Evolutionary conservation across 2,888 invertebrate species (phyloP).

Genomic region (Cephus spinipes): DNA sequence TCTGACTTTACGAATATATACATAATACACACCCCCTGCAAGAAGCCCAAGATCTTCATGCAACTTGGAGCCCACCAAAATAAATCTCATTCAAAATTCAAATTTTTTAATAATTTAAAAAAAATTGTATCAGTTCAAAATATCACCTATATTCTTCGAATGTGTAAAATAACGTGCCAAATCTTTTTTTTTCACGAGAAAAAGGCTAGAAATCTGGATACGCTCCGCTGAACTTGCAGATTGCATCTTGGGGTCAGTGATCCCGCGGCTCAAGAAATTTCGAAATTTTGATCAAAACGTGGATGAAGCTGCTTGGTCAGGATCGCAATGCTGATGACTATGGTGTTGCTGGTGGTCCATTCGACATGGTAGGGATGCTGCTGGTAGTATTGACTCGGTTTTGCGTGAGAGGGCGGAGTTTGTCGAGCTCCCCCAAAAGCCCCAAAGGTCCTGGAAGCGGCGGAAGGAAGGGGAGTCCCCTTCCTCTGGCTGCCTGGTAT

Average conservation of each 20-base stretch:
- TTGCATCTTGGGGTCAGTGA: no score
- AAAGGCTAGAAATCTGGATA: neutral
- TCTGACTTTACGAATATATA: constrained; percentile 6
- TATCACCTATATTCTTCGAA: neutral
- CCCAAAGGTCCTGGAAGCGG: constrained; percentile 17
- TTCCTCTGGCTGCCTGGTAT: constrained; percentile 17
- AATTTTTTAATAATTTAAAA: no score
- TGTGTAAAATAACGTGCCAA: no score
- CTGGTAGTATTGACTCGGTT: constrained; percentile 63
- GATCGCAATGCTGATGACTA: constrained; percentile 7
- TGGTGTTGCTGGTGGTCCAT: constrained; percentile 20
- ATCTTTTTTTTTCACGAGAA: no score
- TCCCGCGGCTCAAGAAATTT: constrained; percentile 21
- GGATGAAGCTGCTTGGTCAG: neutral
- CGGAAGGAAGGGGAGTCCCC: constrained; percentile 2
- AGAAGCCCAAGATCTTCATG: no score
- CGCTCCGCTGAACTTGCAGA: no score
- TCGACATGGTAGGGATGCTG: constrained; percentile 29
- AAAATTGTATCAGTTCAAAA: no score
- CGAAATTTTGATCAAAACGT: constrained; percentile 12
- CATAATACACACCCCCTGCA: neutral
- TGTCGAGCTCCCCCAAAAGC: constrained; percentile 48
- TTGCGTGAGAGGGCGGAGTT: constrained; percentile 62
- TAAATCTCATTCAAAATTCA: no score
- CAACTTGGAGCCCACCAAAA: no score